Conservation (phyloP, 2,113 vertebrate species). For the Semnopithecus entellus region DNA sequence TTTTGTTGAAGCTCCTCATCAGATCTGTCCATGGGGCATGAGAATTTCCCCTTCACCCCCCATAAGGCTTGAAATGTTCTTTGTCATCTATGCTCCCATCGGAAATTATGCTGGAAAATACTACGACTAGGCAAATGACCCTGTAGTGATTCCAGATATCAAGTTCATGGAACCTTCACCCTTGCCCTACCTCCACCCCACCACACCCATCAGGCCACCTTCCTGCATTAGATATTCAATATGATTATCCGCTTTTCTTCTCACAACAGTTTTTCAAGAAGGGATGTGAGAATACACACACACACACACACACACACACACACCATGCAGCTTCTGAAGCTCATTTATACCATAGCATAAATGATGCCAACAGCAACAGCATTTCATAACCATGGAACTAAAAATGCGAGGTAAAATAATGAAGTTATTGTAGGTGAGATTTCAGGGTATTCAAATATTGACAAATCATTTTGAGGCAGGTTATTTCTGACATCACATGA, state of each 20-base stretch:
- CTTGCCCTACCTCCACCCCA: fast-evolving
- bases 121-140: neutral
- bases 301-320: neutral
- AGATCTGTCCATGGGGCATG: neutral
- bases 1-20: neutral
- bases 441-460: neutral
- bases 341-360: neutral
- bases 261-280: neutral
- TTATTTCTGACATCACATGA: neutral
- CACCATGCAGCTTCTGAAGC: neutral
- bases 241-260: neutral
- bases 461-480: neutral
- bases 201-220: neutral
- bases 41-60: neutral
- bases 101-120: neutral
- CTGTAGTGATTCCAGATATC: neutral
- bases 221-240: neutral
- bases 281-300: neutral
- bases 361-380: neutral
- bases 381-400: neutral
- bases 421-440: neutral
- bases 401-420: neutral
- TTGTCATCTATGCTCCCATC: neutral
- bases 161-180: neutral
- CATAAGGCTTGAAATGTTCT: neutral